These are phyloP conservation scores for Isurus oxyrinchus DNA, from an alignment of 2,113 vertebrate genomes.

Conservation along the genomic window DNA sequence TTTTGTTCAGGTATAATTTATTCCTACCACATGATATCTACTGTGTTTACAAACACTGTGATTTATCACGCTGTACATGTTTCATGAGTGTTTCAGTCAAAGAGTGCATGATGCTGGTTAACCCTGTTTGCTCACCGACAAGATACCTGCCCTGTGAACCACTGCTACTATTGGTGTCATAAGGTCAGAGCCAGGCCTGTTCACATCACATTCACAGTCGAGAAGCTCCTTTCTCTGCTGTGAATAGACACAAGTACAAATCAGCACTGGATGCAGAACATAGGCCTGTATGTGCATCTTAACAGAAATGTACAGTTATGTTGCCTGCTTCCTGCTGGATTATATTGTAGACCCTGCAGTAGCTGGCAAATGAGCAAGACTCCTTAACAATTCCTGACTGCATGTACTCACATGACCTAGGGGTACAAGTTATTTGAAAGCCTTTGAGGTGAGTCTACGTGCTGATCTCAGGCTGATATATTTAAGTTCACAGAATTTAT, in stretches of 20 bases:
- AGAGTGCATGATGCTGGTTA: background rate
- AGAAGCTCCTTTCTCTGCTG: background rate
- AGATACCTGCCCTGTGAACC: background rate
- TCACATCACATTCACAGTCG: background rate
- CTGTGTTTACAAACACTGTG: background rate
- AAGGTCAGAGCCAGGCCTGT: background rate
- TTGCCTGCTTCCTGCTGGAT: background rate
- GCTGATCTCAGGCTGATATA: background rate
- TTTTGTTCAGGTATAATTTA: background rate
- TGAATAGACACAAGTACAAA: background rate
- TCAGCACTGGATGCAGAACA: background rate
- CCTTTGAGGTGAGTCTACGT: background rate
- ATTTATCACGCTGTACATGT: too few species aligned
- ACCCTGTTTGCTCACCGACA: background rate
- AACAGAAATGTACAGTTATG: background rate
- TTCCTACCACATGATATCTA: background rate
- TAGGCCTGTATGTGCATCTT: background rate
- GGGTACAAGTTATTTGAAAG: background rate
- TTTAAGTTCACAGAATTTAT: background rate
- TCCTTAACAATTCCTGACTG: background rate
- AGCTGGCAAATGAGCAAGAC: background rate
- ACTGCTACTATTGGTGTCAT: background rate
- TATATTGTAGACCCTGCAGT: background rate
- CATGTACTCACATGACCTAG: background rate
- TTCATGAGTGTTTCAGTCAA: background rate